These are phyloP conservation scores for Nemopilema nomurai DNA, from an alignment of 30 jellyfish, hydroid and myxozoan species.

Conservation along the genomic window DNA sequence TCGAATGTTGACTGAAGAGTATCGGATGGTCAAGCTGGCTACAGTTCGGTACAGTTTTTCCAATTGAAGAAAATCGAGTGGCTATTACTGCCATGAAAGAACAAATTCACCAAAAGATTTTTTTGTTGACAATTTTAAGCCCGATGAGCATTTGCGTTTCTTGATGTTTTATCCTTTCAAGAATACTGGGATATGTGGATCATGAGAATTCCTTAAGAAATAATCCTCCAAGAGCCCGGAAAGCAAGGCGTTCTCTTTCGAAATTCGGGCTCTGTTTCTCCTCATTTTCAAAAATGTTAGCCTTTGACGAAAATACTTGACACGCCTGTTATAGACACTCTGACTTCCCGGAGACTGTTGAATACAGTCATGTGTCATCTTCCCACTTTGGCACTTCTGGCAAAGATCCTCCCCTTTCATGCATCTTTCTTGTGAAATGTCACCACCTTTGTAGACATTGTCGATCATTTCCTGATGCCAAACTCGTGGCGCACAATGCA, in stretches of 20 bases:
- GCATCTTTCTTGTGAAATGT: not conserved
- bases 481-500: not conserved
- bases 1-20: not conserved
- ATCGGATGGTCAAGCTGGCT: not conserved
- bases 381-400: not conserved
- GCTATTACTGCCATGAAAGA: not conserved
- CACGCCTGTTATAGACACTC: not conserved
- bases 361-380: not conserved
- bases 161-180: not conserved
- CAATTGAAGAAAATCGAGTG: not conserved
- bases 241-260: not conserved
- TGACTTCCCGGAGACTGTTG: not conserved
- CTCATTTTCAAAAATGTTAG: not conserved
- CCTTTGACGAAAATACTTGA: not conserved
- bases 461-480: not conserved
- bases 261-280: not conserved
- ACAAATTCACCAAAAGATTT: not conserved
- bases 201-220: not conserved
- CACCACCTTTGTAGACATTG: not conserved
- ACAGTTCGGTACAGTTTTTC: not conserved
- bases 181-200: not conserved
- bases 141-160: not conserved
- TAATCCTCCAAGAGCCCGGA: not conserved
- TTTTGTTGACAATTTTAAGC: not conserved
- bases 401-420: not conserved